phyloP scores from a whole-genome alignment of 2,113 vertebrate genomes.

The Syrrhaptes paradoxus region DNA sequence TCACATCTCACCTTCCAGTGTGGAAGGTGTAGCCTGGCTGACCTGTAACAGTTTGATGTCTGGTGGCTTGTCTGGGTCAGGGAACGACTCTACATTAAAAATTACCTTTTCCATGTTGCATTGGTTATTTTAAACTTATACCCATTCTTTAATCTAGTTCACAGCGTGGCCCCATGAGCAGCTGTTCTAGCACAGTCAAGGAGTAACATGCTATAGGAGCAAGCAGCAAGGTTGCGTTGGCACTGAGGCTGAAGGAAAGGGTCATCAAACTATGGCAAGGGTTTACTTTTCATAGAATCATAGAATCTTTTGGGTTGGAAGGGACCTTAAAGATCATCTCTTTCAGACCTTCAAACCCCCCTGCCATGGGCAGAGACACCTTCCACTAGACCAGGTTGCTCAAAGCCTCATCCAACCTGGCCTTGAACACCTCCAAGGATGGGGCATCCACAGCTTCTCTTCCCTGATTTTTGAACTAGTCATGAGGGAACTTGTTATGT shows the following conservation, averaged over 20 bases:
- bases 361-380: too few species aligned
- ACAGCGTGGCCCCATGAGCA: neutral
- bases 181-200: neutral
- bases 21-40: neutral
- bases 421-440: too few species aligned
- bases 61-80: neutral
- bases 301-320: too few species aligned
- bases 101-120: neutral
- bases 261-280: neutral
- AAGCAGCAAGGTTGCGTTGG: neutral
- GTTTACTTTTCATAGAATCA: neutral
- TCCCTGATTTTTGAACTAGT: neutral
- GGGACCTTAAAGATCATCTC: too few species aligned
- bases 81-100: neutral
- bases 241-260: neutral
- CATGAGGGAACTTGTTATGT: neutral
- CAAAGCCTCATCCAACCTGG: too few species aligned
- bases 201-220: neutral
- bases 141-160: neutral
- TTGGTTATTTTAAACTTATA: neutral
- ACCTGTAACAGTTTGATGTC: neutral
- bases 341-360: too few species aligned
- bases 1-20: neutral
- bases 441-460: too few species aligned
- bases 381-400: too few species aligned